Evolutionary conservation across 2,113 vertebrate species (phyloP), one percentile per base, ranked within the genome.

Genomic region (Ameiurus melas): DNA sequence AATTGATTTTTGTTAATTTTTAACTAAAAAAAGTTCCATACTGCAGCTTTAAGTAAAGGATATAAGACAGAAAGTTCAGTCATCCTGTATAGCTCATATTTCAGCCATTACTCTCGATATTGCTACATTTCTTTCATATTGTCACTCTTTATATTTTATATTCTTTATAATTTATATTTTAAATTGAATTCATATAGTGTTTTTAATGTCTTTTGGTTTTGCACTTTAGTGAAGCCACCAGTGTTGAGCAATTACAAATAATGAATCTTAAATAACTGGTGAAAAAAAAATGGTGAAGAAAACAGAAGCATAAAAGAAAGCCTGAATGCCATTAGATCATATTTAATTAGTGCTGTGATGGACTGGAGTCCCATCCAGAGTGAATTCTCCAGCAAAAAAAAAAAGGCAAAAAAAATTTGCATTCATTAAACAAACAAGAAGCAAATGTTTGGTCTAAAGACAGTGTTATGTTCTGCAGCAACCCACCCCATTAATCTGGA

Each of bases 251-350:
- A 79, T 85, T 39, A 58, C 51, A 73, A 77, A 79, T 53, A 79
- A 58, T n/a, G 57, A 75, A 22, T 81, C 36, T 71, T 77, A 79
- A 43, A 86, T 83, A 60, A 57, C 68, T 55, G 39, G 39, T 43
- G 22, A 30, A 51, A 51, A 73, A 73, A 70, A 70, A 17, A 33
- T 43, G 70, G 39, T 77, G 12, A 78, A 51, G 20, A 87, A 85
- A 89, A 47, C 55, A 62, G 19, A 73, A 64, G 57, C 7, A n/a
- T 43, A 85, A 36, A 43, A n/a, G 27, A 4, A 25, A 39, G 30
- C 83, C 80, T 80, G 6, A 66, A 89, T 71, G 85, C 80, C 87
- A 71, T 89, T 77, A 85, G 91, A 90, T 89, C 87, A 88, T 81
- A 78, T 51, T 78, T 16, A 53, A 79, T 14, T 53, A 53, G 22